phyloP scores from a whole-genome alignment of 1,140 invertebrate species.

The Phymastichus coffea region DNA sequence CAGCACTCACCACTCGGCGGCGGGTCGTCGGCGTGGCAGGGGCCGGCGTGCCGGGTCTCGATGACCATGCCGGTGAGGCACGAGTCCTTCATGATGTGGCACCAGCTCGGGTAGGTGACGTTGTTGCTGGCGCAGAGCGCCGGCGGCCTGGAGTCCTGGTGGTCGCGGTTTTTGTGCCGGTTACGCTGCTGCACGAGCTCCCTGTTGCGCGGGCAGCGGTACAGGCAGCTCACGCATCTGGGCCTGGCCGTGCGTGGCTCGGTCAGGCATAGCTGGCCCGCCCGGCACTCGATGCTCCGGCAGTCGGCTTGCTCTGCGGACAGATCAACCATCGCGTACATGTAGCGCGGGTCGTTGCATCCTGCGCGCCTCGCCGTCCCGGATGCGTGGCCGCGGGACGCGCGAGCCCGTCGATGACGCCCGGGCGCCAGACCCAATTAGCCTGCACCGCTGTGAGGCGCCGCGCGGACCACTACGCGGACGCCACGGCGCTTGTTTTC shows the following conservation, averaged over 20 bases:
- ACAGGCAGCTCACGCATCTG: conserved; percentile 74
- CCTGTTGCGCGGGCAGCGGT: conserved; percentile 57
- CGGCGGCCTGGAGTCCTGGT: conserved; percentile 46
- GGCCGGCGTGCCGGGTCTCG: conserved; percentile 72
- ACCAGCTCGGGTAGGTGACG: conserved; percentile 82
- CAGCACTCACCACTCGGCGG: conserved; percentile 44
- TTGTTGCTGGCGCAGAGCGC: conserved; percentile 80
- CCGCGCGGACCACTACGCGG: too few relatives aligned
- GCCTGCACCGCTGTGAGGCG: too few relatives aligned
- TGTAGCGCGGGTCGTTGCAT: too few relatives aligned
- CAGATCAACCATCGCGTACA: too few relatives aligned
- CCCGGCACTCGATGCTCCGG: conserved; percentile 69
- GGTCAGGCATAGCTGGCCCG: conserved; percentile 74
- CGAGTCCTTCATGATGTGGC: conserved; percentile 81
- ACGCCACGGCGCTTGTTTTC: too few relatives aligned
- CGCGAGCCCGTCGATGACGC: too few relatives aligned
- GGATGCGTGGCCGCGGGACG: too few relatives aligned
- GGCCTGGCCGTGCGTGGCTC: conserved; percentile 71
- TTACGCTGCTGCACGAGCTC: conserved; percentile 50
- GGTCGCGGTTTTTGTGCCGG: conserved; percentile 53
- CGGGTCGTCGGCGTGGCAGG: conserved; percentile 58
- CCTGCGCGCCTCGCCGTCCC: too few relatives aligned
- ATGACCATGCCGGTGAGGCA: conserved; percentile 79
- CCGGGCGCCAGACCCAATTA: too few relatives aligned
- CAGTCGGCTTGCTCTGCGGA: conserved; percentile 74